Percentiles rank a stretch among this genome's conserved stretches.
Conservation (phyloP, 2,888 invertebrate species). For the Priocnemis perturbator region DNA sequence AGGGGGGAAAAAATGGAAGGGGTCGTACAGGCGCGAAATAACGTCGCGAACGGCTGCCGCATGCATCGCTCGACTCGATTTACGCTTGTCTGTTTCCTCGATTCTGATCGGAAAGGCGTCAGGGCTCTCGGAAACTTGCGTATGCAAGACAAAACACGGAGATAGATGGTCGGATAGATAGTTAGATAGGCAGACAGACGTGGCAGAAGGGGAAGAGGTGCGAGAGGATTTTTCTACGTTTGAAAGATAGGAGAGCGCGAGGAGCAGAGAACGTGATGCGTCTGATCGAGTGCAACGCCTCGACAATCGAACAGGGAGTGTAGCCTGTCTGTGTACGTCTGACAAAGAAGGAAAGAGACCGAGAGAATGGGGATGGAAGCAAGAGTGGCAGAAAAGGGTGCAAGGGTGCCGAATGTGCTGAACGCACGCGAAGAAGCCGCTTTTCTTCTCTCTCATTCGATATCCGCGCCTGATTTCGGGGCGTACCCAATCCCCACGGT, state of each 20-base stretch:
- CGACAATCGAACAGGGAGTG: slow-evolving; percentile 20
- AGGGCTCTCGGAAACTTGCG: too few species aligned
- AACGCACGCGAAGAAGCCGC: slow-evolving; percentile 29
- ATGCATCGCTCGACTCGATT: too few species aligned
- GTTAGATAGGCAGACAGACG: not conserved
- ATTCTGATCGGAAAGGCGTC: too few species aligned
- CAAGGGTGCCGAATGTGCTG: slow-evolving; percentile 22
- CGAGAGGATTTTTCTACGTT: slow-evolving; percentile 7
- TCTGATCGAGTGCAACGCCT: slow-evolving; percentile 38
- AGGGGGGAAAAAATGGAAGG: too few species aligned
- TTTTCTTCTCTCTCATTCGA: slow-evolving; percentile 47
- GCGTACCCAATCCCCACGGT: slow-evolving; percentile 18
- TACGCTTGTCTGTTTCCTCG: too few species aligned
- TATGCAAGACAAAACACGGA: too few species aligned
- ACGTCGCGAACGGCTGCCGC: too few species aligned
- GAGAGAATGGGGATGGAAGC: slow-evolving; percentile 4
- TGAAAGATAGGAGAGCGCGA: slow-evolving; percentile 8
- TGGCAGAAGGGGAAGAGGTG: not conserved
- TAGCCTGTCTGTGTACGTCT: too few species aligned
- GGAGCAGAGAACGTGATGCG: slow-evolving; percentile 27
- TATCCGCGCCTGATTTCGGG: slow-evolving; percentile 55
- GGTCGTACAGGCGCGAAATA: too few species aligned
- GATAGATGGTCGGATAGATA: too few species aligned
- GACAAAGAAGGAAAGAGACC: too few species aligned
- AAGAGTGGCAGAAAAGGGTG: slow-evolving; percentile 13